Percentiles rank a stretch among this genome's conserved stretches.
These are phyloP conservation scores for Cossypha caffra DNA, from an alignment of 2,797 vertebrate species.

Conservation along the genomic window DNA sequence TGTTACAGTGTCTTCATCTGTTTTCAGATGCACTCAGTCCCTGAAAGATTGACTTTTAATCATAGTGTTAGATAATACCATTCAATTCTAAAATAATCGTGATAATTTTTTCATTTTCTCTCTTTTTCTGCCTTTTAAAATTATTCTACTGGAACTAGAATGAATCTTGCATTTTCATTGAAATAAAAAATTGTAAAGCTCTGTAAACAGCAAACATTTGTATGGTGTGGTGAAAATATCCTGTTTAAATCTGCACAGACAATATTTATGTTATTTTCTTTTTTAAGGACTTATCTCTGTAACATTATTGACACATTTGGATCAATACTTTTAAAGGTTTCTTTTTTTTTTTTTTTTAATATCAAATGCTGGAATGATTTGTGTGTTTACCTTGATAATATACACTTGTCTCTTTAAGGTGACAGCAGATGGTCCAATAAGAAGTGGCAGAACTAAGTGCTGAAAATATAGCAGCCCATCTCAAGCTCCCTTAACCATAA, in stretches of 20 bases:
- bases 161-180: neutral
- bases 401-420: conserved; percentile 81
- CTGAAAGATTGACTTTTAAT: conserved; percentile 2
- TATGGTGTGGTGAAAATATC: neutral
- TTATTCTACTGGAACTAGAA: neutral
- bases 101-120: neutral
- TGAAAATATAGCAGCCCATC: conserved; percentile 85
- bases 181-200: neutral
- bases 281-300: conserved; percentile 34
- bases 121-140: neutral
- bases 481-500: conserved; percentile 91
- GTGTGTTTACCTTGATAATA: conserved; percentile 74
- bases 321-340: conserved; percentile 71
- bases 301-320: conserved; percentile 57
- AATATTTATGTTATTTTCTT: conserved; percentile 25
- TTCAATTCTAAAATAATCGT: neutral
- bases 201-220: neutral
- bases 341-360: conserved; percentile 28
- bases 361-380: conserved; percentile 71
- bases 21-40: neutral
- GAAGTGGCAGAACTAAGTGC: conserved; percentile 83
- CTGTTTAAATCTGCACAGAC: neutral
- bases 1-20: neutral
- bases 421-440: conserved; percentile 83
- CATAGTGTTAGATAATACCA: neutral